Evolutionary conservation across 2,888 invertebrate genomes (phyloP).

Genomic region (Orthonychiurus folsomi): DNA sequence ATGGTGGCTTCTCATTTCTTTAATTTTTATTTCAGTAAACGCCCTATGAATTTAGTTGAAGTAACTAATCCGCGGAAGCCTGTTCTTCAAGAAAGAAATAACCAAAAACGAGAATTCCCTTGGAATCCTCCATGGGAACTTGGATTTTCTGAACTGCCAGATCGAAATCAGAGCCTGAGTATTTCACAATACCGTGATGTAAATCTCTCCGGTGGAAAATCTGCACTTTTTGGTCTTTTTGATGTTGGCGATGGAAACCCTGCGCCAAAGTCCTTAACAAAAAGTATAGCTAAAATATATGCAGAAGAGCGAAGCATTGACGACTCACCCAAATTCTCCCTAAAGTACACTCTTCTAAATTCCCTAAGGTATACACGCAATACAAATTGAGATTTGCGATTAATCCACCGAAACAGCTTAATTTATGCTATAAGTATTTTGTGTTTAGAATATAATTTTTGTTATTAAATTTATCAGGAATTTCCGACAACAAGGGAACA

Average conservation of each 20-base stretch:
- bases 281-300: slow-evolving; percentile 66
- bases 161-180: slow-evolving; percentile 45
- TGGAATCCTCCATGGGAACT: slow-evolving; percentile 65
- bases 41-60: slow-evolving; percentile 72
- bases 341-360: slow-evolving; percentile 73
- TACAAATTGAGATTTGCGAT: neutral
- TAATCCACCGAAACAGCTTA: neutral
- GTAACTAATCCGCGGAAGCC: slow-evolving; percentile 57
- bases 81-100: slow-evolving; percentile 21
- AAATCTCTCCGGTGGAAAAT: slow-evolving; percentile 48
- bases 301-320: slow-evolving; percentile 71
- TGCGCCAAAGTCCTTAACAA: slow-evolving; percentile 54
- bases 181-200: slow-evolving; percentile 39
- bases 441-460: neutral
- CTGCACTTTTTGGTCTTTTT: slow-evolving; percentile 73
- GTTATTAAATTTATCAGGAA: slow-evolving; percentile 19
- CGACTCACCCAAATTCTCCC: slow-evolving; percentile 68
- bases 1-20: no score
- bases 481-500: slow-evolving; percentile 36
- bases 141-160: slow-evolving; percentile 77
- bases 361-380: slow-evolving; percentile 53
- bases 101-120: slow-evolving; percentile 41
- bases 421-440: neutral
- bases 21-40: slow-evolving; percentile 45
- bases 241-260: slow-evolving; percentile 49